Conservation (phyloP, 2,888 invertebrate genomes). For the Ceratothoa steindachneri region DNA sequence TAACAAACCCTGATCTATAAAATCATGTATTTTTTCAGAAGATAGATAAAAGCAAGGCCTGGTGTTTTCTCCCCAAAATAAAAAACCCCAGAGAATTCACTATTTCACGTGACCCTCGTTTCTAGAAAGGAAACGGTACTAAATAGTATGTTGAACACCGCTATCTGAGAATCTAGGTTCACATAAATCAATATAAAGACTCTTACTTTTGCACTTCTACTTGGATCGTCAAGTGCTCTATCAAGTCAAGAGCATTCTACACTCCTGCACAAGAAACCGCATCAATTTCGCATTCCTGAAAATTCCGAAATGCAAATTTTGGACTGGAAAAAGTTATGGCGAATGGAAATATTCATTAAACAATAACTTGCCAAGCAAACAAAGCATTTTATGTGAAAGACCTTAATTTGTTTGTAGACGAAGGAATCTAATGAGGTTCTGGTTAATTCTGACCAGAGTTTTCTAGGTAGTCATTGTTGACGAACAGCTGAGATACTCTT, state of each 20-base stretch:
- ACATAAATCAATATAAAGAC: neutral
- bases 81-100: too few relatives aligned
- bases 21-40: too few relatives aligned
- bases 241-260: neutral
- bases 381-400: too few relatives aligned
- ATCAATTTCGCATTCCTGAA: neutral
- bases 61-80: too few relatives aligned
- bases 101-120: neutral
- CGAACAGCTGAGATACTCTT: too few relatives aligned
- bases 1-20: too few relatives aligned
- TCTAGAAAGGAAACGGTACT: neutral
- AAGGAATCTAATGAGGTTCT: too few relatives aligned
- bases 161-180: neutral
- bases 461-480: too few relatives aligned
- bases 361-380: neutral
- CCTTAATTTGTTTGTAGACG: too few relatives aligned
- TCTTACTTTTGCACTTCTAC: neutral
- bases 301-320: neutral
- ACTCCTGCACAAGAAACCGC: neutral
- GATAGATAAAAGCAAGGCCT: too few relatives aligned
- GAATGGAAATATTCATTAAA: neutral
- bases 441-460: too few relatives aligned
- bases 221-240: neutral
- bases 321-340: neutral
- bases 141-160: neutral